phyloP scores from a whole-genome alignment of 1,140 invertebrate genomes.

The Zaprionus tsacasi region DNA sequence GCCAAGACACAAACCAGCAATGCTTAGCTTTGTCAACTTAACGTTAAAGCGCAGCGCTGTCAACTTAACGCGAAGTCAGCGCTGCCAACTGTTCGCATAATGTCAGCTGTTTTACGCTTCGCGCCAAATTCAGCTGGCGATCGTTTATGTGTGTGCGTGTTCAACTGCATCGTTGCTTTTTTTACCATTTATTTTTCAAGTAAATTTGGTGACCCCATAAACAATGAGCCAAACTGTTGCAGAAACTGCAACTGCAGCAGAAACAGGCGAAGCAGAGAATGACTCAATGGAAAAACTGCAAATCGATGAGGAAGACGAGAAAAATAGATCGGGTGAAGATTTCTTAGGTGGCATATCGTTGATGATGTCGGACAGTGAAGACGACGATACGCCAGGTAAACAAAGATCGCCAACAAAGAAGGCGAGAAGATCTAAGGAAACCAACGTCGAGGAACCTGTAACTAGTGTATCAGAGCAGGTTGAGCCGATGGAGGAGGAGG shows the following conservation, averaged over 20 bases:
- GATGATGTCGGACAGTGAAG: constrained; percentile 73
- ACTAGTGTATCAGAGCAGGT: not conserved
- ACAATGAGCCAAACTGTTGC: constrained; percentile 65
- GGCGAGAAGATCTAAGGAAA: constrained; percentile 9
- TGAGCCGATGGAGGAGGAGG: not conserved
- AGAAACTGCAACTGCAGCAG: constrained; percentile 59
- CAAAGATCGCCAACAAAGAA: constrained; percentile 31
- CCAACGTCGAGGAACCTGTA: constrained; percentile 17
- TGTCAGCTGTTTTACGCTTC: constrained; percentile 44
- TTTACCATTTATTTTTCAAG: constrained; percentile 19
- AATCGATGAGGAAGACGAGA: constrained; percentile 71
- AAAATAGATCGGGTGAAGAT: constrained; percentile 70
- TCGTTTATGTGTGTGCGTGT: constrained; percentile 26
- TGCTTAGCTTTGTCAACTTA: not conserved
- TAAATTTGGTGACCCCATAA: constrained; percentile 53
- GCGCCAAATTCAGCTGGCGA: constrained; percentile 59
- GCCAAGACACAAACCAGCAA: not conserved
- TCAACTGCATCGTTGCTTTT: constrained; percentile 49
- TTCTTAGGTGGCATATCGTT: constrained; percentile 70
- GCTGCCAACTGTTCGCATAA: constrained; percentile 23
- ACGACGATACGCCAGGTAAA: constrained; percentile 39
- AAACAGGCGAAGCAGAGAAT: constrained; percentile 59
- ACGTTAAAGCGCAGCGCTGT: not conserved
- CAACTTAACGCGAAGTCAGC: not conserved
- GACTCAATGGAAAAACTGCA: constrained; percentile 69